These are phyloP conservation scores for Etheostoma perlongum DNA, from an alignment of 2,797 vertebrate genomes.

Conservation along the genomic window DNA sequence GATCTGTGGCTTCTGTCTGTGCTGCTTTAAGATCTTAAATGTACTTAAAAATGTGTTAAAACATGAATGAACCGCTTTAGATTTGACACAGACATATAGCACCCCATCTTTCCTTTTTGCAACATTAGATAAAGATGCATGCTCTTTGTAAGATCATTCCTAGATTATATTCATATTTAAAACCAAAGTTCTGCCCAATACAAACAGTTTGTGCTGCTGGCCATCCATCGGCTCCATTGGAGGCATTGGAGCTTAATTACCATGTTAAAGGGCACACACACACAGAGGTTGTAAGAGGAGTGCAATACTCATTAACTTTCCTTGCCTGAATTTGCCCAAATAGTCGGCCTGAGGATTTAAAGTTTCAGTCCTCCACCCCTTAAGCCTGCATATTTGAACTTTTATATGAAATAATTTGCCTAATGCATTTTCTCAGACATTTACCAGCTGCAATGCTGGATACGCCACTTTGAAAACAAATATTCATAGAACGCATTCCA, in stretches of 20 bases:
- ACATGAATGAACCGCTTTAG: slow-evolving; percentile 21
- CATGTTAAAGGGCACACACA: slow-evolving; percentile 37
- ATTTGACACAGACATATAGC: slow-evolving; percentile 21
- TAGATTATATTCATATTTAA: slow-evolving; percentile 1
- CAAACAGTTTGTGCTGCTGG: not conserved
- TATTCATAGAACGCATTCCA: slow-evolving; percentile 60
- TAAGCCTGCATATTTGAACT: not conserved
- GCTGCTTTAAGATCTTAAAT: slow-evolving; percentile 19
- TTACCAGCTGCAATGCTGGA: slow-evolving; percentile 10
- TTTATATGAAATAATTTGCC: not conserved
- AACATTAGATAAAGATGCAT: slow-evolving; percentile 18
- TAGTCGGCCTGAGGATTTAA: slow-evolving; percentile 16
- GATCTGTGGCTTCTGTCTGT: slow-evolving; percentile 3
- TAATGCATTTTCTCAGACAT: slow-evolving; percentile 36
- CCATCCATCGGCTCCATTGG: slow-evolving; percentile 2
- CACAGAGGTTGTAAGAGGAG: slow-evolving; percentile 28
- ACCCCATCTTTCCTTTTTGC: not conserved
- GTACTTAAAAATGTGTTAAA: slow-evolving; percentile 21
- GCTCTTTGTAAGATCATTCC: not conserved
- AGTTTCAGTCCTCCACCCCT: slow-evolving; percentile 5
- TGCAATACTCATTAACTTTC: slow-evolving; percentile 27
- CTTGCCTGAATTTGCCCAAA: slow-evolving; percentile 19
- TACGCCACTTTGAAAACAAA: slow-evolving; percentile 54
- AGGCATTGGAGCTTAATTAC: slow-evolving; percentile 46
- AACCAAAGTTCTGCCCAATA: slow-evolving; percentile 3